A percentile compares a stretch with the other conserved stretches of the same genome.
Conservation (phyloP, 2,888 invertebrate genomes). For the Podotricha telesiphe region DNA sequence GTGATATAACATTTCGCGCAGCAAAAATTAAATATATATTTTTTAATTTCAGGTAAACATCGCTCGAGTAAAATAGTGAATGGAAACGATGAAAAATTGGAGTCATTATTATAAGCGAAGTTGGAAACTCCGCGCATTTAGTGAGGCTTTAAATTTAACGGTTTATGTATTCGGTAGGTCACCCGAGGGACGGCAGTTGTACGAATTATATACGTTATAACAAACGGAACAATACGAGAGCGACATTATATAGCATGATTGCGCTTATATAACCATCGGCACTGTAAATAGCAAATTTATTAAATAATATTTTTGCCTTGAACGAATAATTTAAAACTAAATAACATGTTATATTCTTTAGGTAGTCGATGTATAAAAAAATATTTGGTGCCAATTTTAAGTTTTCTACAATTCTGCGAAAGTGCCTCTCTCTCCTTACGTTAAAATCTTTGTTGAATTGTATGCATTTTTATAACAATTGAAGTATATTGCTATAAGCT, state of each 20-base stretch:
- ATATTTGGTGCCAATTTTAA: too few relatives aligned
- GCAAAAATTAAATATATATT: constrained; percentile 41
- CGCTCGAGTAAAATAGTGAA: constrained; percentile 44
- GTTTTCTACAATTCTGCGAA: not conserved
- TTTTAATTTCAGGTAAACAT: constrained; percentile 40
- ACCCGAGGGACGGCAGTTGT: constrained; percentile 38
- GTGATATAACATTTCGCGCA: not conserved
- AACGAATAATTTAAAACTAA: not conserved
- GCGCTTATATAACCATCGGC: constrained; percentile 28
- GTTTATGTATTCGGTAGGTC: constrained; percentile 60
- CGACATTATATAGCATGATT: constrained; percentile 26
- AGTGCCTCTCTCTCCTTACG: too few relatives aligned
- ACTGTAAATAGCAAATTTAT: constrained; percentile 16
- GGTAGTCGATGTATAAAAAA: too few relatives aligned
- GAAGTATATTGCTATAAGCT: not conserved
- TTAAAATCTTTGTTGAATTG: not conserved
- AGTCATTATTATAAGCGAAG: constrained; percentile 54
- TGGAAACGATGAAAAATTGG: constrained; percentile 45
- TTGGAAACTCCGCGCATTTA: constrained; percentile 48
- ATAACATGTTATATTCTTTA: too few relatives aligned
- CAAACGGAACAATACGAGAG: constrained; percentile 36
- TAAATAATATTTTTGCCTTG: not conserved
- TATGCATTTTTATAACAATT: constrained; percentile 4
- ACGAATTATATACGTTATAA: constrained; percentile 46
- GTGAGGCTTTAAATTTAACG: constrained; percentile 61